These are phyloP conservation scores for Cyprinella venusta DNA, from an alignment of 2,797 vertebrate genomes.

Conservation along the genomic window DNA sequence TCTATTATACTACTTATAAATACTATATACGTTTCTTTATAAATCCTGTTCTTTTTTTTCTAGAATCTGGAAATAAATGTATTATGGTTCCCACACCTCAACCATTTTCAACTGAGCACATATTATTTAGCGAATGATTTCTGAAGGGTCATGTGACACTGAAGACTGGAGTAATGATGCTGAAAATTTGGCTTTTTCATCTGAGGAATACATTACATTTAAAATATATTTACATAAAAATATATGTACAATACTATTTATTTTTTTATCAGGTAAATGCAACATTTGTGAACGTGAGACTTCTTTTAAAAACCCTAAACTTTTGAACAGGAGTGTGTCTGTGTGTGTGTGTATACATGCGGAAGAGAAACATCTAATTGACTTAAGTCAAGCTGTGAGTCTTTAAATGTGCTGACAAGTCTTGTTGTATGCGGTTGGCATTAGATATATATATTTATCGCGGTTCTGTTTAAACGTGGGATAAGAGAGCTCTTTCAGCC, in stretches of 20 bases:
- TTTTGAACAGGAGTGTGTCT: not conserved
- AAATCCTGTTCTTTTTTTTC: not conserved
- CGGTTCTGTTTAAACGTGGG: conserved; percentile 17
- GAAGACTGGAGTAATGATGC: not conserved
- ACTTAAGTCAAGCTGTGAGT: not conserved
- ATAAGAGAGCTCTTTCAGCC: conserved; percentile 4
- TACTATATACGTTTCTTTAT: not conserved
- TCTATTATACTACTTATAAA: not conserved
- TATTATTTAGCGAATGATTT: not conserved
- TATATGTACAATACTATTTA: no score
- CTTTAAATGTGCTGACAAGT: not conserved
- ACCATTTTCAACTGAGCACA: not conserved
- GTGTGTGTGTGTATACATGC: not conserved
- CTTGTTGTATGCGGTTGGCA: not conserved
- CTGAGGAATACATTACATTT: not conserved
- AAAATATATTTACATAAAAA: not conserved
- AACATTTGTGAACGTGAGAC: not conserved
- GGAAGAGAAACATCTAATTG: not conserved
- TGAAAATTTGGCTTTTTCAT: not conserved
- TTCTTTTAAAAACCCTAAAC: not conserved
- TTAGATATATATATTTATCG: conserved; percentile 11
- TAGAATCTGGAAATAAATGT: not conserved
- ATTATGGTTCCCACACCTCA: not conserved
- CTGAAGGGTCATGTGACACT: not conserved
- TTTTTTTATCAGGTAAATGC: not conserved